Evolutionary conservation across 2,888 invertebrate species (phyloP), one percentile per base, ranked within the genome.

Genomic region (Callinectes sapidus): DNA sequence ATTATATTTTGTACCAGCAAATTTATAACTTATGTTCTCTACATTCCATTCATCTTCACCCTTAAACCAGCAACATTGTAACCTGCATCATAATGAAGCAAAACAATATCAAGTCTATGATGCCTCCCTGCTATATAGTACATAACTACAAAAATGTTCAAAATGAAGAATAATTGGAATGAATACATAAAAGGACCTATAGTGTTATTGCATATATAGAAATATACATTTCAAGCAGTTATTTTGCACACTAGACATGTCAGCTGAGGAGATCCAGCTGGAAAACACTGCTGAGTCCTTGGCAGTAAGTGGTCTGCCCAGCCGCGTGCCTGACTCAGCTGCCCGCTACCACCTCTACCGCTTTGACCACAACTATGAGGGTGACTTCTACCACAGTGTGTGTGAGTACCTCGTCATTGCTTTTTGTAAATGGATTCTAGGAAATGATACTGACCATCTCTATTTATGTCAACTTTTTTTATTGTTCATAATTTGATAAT

Each of bases 361-460:
- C 95, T 99, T 98, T 96, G 97, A 97, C 95, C 99, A 99, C 96
- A 97, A 98, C 0, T 98, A 98, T 95, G 99, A 99, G 96, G 98
- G 98, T 48, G 98, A 98, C 95, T 98, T 97, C 95, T 96, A 97
- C 95, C 98, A 98, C 95, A 98, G 97, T 95, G 97, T 97, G 96
- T 97, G 98, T 98, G 96, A 95, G 96, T 95, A 28, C 66, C 48
- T 13, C 18, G 35, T 32, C 10, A n/a, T 28, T 54, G 16, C 42
- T 48, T n/a, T 23, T 28, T 28, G 23, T 61, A 18, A 61, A 6
- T 18, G 61, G 61, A 61, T 61, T 3, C 61, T 23, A 5, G 6
- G 18, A 23, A 13, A 2, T 61, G 13, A 61, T 61, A 61, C 23
- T 61, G 61, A 18, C 18, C 14, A 55, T 3, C 18, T 55, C 39